A percentile compares a stretch with the other conserved stretches of the same genome.
phyloP scores from a whole-genome alignment of 23 tunicate species.

The Halocynthia roretzi region DNA sequence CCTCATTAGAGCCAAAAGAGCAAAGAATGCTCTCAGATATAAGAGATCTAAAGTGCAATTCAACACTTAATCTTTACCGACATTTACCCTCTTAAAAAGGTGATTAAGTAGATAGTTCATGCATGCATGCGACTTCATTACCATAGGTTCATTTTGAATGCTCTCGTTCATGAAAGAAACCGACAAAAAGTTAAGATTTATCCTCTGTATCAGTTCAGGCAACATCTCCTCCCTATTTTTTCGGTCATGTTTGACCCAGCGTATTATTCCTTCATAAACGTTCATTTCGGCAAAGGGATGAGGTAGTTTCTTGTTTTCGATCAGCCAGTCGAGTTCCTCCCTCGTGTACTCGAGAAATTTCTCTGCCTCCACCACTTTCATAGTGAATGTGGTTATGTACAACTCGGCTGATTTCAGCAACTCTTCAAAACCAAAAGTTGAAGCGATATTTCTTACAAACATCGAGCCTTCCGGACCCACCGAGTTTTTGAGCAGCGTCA shows the following conservation, averaged over 20 bases:
- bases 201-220: constrained; percentile 1
- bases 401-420: constrained; percentile 4
- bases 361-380: constrained; percentile 15
- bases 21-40: no score
- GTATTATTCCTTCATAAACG: constrained; percentile 17
- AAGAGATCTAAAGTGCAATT: no score
- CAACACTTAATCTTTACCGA: no score
- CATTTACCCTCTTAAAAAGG: background rate
- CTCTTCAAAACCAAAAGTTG: constrained; percentile 1
- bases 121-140: constrained; percentile 23
- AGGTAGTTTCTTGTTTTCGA: constrained; percentile 6
- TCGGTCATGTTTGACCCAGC: constrained; percentile 5
- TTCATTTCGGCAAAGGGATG: constrained; percentile 28
- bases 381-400: background rate
- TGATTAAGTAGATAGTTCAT: constrained; percentile 24
- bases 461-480: constrained; percentile 4
- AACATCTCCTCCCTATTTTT: constrained; percentile 7
- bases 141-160: constrained; percentile 20
- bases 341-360: constrained; percentile 6
- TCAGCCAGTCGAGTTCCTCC: constrained; percentile 15
- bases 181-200: constrained; percentile 12
- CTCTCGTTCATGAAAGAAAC: constrained; percentile 24
- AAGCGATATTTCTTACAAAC: constrained; percentile 1
- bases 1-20: no score
- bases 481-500: background rate